phyloP scores from a whole-genome alignment of 2,113 vertebrate genomes.

The Rhinopomastus cyanomelas region DNA sequence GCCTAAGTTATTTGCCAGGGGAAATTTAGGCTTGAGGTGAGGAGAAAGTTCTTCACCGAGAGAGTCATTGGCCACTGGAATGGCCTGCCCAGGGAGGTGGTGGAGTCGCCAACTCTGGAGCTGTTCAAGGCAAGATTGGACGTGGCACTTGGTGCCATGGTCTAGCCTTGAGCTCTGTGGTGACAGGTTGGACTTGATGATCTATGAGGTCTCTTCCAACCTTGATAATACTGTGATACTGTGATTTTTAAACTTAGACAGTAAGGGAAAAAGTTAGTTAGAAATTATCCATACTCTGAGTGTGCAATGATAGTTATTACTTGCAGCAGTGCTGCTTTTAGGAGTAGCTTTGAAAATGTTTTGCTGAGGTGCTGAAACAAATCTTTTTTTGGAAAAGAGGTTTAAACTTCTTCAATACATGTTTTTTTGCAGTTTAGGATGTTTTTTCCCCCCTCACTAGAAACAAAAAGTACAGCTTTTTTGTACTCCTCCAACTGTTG shows the following conservation, averaged over 20 bases:
- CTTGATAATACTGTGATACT: too few species aligned
- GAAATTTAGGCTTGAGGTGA: too few species aligned
- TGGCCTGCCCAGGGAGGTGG: too few species aligned
- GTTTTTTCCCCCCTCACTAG: not conserved
- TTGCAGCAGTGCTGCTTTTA: not conserved
- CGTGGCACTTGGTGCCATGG: too few species aligned
- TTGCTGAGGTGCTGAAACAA: not conserved
- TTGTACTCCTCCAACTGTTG: not conserved
- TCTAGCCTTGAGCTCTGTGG: too few species aligned
- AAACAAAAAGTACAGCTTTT: not conserved
- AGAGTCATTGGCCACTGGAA: too few species aligned
- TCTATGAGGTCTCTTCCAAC: too few species aligned
- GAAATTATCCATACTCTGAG: not conserved
- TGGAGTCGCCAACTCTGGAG: too few species aligned
- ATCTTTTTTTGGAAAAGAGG: not conserved
- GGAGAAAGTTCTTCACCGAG: too few species aligned
- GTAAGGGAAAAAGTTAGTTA: rapidly evolving
- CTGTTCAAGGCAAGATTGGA: too few species aligned
- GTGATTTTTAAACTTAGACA: not conserved
- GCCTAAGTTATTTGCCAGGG: too few species aligned
- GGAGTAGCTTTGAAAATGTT: not conserved
- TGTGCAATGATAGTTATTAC: not conserved
- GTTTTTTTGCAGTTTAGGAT: not conserved
- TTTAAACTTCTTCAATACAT: not conserved
- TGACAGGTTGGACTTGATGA: too few species aligned